Base-by-base conservation (phyloP, 2,888 invertebrate species). In the Drosophila colorata region DNA sequence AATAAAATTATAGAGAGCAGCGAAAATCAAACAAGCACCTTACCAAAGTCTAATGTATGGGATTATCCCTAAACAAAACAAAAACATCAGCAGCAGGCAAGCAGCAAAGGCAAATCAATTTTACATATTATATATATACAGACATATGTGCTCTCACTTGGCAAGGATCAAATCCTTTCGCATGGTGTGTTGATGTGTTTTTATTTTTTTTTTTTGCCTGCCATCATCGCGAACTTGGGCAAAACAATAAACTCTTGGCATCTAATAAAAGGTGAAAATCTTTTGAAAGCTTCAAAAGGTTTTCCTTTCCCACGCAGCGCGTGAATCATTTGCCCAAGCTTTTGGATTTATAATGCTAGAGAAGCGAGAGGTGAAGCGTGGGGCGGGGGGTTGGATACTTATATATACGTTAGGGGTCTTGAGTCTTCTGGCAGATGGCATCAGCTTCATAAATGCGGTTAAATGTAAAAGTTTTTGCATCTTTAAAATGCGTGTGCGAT, bases 181-280 rank as follows among this genome's bases (percentile, higher is more conserved):
- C 28, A 66, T 57, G 72, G 59, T 74, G 64, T 69, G 70, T 28
- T 28, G 28, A 28, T 61, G 65, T 74, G 56, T 44, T 31, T 44
- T 63, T 60, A 28, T 11, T 38, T 49, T 76, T 35, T 63, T 61
- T 53, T 20, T 38, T 53, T 70, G 66, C 49, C 67, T 71, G 67
- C 56, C 66, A 72, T 38, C 40, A 20, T 61, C 69, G 74, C 69
- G 69, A 88, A 86, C 83, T 83, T 86, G 80, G 68, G 69, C 61
- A 80, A 88, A 83, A 88, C 83, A 83, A 83, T 83, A 88, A 88
- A 86, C 88, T 88, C 88, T 86, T 80, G 84, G 76, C 80, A 88
- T 88, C 88, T 86, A 83, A 88, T 86, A 87, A 87, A 83, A 84
- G 85, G 87, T 80, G 87, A 80, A 87, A 88, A 88, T 88, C 87